Evolutionary conservation across 2,797 vertebrate species (phyloP), one percentile per base, ranked within the genome.

Genomic region (Dipus sagitta): DNA sequence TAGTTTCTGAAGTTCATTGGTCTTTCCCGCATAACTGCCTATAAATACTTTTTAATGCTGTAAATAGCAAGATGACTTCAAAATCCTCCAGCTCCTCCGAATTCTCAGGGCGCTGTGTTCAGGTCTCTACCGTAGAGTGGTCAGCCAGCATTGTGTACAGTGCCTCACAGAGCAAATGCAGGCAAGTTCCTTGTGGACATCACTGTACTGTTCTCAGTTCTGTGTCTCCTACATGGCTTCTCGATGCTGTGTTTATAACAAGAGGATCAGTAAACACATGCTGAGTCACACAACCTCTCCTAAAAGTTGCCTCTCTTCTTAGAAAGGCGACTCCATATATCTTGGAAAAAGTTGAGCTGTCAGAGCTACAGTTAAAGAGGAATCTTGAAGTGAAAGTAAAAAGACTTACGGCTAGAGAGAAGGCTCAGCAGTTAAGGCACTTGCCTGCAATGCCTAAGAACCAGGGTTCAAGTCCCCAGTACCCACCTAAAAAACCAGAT

Each of bases 141-240:
- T 64, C 32, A 38, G n/a, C 58, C 34, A 58, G 23, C 18, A 65
- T 91, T 91, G 92, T 74, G 90, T 26, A 65, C 38, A 75, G 30
- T 14, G 28, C 5, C 52, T 94, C 60, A 20, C 54, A 85, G 78
- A 54, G 28, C 60, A 92, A 86, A 92, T 84, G 78, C 72, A 86
- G 65, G 34, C n/a, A 71, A n/a, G 14, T 42, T 77, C 42, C 65
- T 52, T 52, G 28, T 92, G 54, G 52, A 62, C 18, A 38, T 68
- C 23, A 34, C 34, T 52, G n/a, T 13, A 32, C 47, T 75, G 70
- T 67, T 67, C 34, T 17, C 76, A 68, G 54, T 24, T 68, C 10
- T 72, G 3, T 75, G 24, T 75, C 92, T 90, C 89, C 83, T 74
- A 91, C 92, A 65, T 24, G 74, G 34, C 54, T 60, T 47, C 34